phyloP scores from a whole-genome alignment of 2,113 vertebrate genomes.

The Nyctibius bracteatus region DNA sequence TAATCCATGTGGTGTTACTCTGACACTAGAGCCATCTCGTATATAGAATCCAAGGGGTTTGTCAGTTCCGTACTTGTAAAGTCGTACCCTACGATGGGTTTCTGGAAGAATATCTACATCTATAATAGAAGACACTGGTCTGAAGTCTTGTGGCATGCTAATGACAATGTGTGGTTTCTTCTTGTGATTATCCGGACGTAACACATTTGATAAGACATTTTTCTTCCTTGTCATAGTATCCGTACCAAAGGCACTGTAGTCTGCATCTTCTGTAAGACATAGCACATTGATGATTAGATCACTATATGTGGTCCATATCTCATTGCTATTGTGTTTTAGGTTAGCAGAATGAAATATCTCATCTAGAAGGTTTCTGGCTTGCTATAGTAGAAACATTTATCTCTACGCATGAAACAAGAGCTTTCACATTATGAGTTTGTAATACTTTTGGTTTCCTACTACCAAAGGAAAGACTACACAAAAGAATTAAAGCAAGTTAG shows the following conservation, averaged over 20 bases:
- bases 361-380: not conserved
- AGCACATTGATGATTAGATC: not conserved
- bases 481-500: not conserved
- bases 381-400: not conserved
- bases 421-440: not conserved
- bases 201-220: constrained; percentile 86
- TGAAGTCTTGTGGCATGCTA: constrained; percentile 93
- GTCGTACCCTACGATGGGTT: constrained; percentile 90
- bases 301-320: not conserved
- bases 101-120: constrained; percentile 97
- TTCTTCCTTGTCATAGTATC: constrained; percentile 91
- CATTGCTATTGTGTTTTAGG: not conserved
- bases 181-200: constrained; percentile 85
- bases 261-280: constrained; percentile 88
- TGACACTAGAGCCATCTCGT: constrained; percentile 92
- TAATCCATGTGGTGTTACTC: constrained; percentile 90
- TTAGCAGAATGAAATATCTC: not conserved
- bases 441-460: not conserved
- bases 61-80: constrained; percentile 95
- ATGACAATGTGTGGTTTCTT: constrained; percentile 92
- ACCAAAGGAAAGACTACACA: not conserved
- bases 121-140: constrained; percentile 96
- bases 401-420: not conserved
- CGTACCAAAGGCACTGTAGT: constrained; percentile 91
- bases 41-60: constrained; percentile 97